Conservation (phyloP, 92 coral and sea anemone species). For the Plumapathes pennacea region DNA sequence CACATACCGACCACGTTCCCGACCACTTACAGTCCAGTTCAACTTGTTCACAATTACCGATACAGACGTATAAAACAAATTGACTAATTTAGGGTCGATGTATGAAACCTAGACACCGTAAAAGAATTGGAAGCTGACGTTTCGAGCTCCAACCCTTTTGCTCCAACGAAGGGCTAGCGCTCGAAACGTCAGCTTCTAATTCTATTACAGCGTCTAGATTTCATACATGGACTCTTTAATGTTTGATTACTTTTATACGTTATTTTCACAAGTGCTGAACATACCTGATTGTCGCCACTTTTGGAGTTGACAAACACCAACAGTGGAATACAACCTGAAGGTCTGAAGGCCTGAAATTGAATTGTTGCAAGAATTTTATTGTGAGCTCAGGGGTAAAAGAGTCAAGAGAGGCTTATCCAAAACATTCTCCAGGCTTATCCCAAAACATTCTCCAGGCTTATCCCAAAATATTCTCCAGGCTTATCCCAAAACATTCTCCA, state of each 20-base stretch:
- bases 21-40: too few relatives aligned
- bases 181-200: too few relatives aligned
- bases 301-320: constrained; percentile 95
- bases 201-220: too few relatives aligned
- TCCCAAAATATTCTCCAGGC: neutral
- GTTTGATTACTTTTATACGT: neutral
- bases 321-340: constrained; percentile 81
- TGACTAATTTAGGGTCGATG: too few relatives aligned
- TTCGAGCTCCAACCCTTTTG: too few relatives aligned
- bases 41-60: too few relatives aligned
- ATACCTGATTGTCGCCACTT: constrained; percentile 99
- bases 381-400: neutral
- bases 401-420: neutral
- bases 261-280: neutral
- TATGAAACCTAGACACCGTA: too few relatives aligned
- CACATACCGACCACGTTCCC: too few relatives aligned
- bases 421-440: neutral
- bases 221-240: too few relatives aligned
- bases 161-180: too few relatives aligned
- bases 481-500: neutral
- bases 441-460: neutral
- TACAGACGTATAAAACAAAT: too few relatives aligned
- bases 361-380: neutral
- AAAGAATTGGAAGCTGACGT: too few relatives aligned
- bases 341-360: constrained; percentile 60